Percentiles rank a stretch among this genome's conserved stretches.
phyloP scores from a whole-genome alignment of 2,888 invertebrate species.

The Epistrophe eligans region DNA sequence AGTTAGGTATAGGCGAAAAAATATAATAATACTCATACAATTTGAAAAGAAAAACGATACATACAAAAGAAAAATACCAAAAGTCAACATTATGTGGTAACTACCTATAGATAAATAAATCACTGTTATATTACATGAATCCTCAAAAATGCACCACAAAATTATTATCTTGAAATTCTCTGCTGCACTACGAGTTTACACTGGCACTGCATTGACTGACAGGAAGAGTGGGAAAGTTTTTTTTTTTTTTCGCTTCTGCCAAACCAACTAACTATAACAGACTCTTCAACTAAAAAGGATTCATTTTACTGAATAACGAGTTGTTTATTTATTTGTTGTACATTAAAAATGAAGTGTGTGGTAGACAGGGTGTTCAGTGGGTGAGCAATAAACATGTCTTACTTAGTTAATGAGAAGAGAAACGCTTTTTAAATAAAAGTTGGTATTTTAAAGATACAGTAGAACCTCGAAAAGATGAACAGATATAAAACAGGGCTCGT shows the following conservation, averaged over 20 bases:
- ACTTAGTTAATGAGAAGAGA: too few relatives aligned
- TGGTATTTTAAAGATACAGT: too few relatives aligned
- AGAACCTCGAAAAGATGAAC: too few relatives aligned
- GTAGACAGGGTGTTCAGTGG: slow-evolving; percentile 1
- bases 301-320: slow-evolving; percentile 7
- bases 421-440: too few relatives aligned
- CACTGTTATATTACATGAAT: slow-evolving; percentile 31
- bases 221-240: neutral
- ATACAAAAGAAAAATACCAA: neutral
- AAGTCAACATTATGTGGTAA: slow-evolving; percentile 18
- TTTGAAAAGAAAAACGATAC: neutral
- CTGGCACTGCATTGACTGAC: neutral
- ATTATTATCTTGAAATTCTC: slow-evolving; percentile 27
- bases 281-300: neutral
- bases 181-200: too few relatives aligned
- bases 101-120: neutral
- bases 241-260: neutral
- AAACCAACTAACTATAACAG: neutral
- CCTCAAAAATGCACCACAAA: slow-evolving; percentile 51
- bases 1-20: neutral
- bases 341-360: neutral
- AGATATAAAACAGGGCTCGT: too few relatives aligned
- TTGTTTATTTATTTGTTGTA: slow-evolving; percentile 16
- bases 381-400: too few relatives aligned
- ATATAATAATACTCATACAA: neutral